Percentiles rank a stretch among this genome's conserved stretches.
Evolutionary conservation across 2,888 invertebrate genomes (phyloP).

Genomic region (Acleris cristana): DNA sequence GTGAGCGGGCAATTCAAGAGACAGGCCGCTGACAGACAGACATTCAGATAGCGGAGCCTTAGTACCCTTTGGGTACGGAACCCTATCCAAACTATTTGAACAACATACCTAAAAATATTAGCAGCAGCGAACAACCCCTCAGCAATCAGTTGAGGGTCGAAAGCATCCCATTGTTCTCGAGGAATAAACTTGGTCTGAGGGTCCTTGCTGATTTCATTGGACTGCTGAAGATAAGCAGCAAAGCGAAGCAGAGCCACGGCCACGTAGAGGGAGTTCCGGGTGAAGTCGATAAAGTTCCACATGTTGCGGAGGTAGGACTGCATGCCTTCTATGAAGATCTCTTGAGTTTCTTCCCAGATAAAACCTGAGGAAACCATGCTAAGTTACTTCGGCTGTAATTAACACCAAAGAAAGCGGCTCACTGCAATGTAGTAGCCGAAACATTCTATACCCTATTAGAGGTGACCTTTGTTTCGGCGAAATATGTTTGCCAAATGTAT

Average conservation of each 20-base stretch:
- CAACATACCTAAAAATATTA: constrained; percentile 91
- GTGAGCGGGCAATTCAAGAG: no score
- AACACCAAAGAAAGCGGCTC: no score
- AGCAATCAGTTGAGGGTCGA: constrained; percentile 96
- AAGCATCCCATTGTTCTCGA: constrained; percentile 95
- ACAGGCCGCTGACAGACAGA: no score
- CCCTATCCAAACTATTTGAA: no score
- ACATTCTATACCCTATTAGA: no score
- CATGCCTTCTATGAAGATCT: constrained; percentile 94
- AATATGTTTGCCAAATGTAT: no score
- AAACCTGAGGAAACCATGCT: constrained; percentile 83
- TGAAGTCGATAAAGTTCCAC: constrained; percentile 99
- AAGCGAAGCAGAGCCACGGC: constrained; percentile 87
- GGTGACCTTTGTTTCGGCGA: no score
- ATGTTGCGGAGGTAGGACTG: constrained; percentile 93
- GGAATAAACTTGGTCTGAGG: constrained; percentile 89
- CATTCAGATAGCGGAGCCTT: no score
- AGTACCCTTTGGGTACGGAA: no score
- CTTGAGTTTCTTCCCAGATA: constrained; percentile 96
- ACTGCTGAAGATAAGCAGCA: constrained; percentile 90
- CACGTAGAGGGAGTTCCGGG: constrained; percentile 93
- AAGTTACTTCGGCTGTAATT: background rate
- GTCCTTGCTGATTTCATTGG: constrained; percentile 86
- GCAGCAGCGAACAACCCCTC: constrained; percentile 97
- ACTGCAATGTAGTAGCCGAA: no score